phyloP scores from a whole-genome alignment of 2,888 invertebrate species.

The Muschampia plurimacula region DNA sequence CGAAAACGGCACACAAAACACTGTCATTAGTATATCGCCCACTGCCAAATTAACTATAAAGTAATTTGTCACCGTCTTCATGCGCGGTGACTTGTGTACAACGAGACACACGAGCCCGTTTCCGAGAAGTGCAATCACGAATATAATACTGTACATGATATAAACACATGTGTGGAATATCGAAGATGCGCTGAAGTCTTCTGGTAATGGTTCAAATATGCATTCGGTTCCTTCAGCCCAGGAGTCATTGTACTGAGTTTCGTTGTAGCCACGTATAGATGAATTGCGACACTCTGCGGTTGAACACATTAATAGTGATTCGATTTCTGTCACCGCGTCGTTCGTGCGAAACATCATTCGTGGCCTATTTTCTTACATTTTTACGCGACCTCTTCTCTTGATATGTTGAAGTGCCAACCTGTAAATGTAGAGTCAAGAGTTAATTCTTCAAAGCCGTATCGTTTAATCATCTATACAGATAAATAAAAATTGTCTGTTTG shows the following conservation, averaged over 20 bases:
- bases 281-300: conserved; percentile 20
- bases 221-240: conserved; percentile 35
- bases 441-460: neutral
- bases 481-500: no score
- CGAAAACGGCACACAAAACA: conserved; percentile 96
- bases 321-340: conserved; percentile 14
- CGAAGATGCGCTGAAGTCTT: conserved; percentile 63
- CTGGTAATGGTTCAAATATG: conserved; percentile 58
- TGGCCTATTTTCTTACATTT: neutral
- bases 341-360: conserved; percentile 23
- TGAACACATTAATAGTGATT: conserved; percentile 13
- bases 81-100: conserved; percentile 92
- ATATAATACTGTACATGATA: conserved; percentile 89
- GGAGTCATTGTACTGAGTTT: conserved; percentile 37
- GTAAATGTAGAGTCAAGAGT: conserved; percentile 5
- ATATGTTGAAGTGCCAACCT: conserved; percentile 20
- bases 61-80: conserved; percentile 96
- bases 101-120: conserved; percentile 95
- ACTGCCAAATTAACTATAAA: conserved; percentile 96
- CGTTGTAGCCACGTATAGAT: conserved; percentile 27
- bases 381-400: neutral
- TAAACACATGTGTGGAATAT: conserved; percentile 89
- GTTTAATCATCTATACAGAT: neutral
- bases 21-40: conserved; percentile 95
- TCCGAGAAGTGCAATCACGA: conserved; percentile 89